phyloP scores from a whole-genome alignment of 2,797 vertebrate species.

The Sardinella longiceps region DNA sequence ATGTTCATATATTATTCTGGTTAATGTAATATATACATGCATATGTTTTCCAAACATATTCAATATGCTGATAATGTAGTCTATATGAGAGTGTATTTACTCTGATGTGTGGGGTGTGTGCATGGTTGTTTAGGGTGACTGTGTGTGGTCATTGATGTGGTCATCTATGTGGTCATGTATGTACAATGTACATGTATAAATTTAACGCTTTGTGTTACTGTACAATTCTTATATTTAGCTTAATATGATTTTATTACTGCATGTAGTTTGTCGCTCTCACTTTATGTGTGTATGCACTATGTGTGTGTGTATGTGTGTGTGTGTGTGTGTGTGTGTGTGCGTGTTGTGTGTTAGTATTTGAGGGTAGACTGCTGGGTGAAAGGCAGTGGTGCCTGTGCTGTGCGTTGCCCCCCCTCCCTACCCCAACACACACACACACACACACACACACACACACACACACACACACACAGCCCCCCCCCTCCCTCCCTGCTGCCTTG shows the following conservation, averaged over 20 bases:
- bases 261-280: background rate
- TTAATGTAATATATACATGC: background rate
- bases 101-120: background rate
- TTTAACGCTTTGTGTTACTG: no score
- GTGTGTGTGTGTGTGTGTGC: background rate
- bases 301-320: background rate
- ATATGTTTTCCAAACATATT: background rate
- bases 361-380: background rate
- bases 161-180: background rate
- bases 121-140: background rate
- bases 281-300: background rate
- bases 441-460: background rate
- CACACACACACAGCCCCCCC: no score
- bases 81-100: no score
- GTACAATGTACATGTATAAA: background rate
- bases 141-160: no score
- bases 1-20: no score
- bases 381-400: background rate
- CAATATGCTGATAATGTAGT: background rate
- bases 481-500: constrained; percentile 50
- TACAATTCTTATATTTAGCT: background rate
- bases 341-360: background rate
- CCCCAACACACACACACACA: background rate
- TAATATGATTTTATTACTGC: background rate
- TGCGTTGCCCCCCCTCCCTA: background rate